Evolutionary conservation across 2,797 vertebrate species (phyloP).

Genomic region (Cossypha caffra): DNA sequence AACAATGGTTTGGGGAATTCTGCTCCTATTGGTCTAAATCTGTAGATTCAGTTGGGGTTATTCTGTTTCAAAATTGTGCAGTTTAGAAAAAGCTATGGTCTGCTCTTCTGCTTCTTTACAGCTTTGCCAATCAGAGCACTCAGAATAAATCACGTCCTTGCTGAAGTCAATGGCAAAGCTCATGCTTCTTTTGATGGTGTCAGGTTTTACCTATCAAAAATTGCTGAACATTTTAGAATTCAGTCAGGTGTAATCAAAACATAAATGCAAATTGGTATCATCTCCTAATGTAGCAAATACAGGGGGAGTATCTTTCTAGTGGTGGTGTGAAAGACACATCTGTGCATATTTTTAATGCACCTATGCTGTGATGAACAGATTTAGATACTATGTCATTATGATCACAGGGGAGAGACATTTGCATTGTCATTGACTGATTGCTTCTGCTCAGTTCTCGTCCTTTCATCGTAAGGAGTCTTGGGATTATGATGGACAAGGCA

Average conservation of each 20-base stretch:
- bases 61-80: background rate
- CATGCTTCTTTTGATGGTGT: background rate
- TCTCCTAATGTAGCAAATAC: constrained; percentile 35
- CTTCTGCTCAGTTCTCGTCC: background rate
- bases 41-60: background rate
- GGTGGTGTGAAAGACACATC: constrained; percentile 49
- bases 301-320: constrained; percentile 33
- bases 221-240: background rate
- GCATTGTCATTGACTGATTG: constrained; percentile 44
- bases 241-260: constrained; percentile 63
- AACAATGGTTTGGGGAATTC: background rate
- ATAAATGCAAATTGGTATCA: constrained; percentile 43
- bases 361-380: constrained; percentile 40
- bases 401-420: constrained; percentile 34
- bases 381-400: constrained; percentile 32
- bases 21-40: background rate
- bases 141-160: background rate
- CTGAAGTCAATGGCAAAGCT: background rate
- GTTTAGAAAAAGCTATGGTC: background rate
- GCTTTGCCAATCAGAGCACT: background rate
- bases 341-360: constrained; percentile 40
- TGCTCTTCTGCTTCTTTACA: background rate
- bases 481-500: background rate
- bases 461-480: background rate
- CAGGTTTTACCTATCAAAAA: constrained; percentile 16